Base-by-base conservation (phyloP, 92 coral and sea anemone genomes). In the Epizoanthus rinbou region DNA sequence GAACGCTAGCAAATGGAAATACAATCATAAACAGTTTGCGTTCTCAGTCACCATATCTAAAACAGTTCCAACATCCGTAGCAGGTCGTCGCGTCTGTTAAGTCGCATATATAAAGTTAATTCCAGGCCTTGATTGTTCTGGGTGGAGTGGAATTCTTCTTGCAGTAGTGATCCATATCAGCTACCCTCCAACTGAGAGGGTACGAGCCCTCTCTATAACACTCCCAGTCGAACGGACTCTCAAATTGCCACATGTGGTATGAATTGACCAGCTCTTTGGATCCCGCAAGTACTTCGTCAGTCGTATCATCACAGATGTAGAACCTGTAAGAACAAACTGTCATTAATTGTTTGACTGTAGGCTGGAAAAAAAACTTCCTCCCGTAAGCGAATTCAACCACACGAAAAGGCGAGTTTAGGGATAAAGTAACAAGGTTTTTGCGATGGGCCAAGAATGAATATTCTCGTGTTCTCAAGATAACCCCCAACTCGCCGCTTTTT, bases 141-240 rank as follows among this genome's bases (percentile, higher is more conserved):
- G 83, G 87, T 59, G 72, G 82, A 6, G 83, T 52, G 8, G 57
- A 47, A 18, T 63, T 84, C 25, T 64, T 76, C 24, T 74, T 63
- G n/a, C 79, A 64, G 72, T 37, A 74, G 35, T 25, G 60, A 65
- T 84, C 87, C 69, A 84, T 84, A 57, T 84, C 83, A 3, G 74
- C 68, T 6, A 84, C 82, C 7, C 15, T 23, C 87, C 87, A 84
- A 3, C 60, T 35, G 7, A 84, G 82, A 10, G 87, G 87, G 39
- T 84, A 84, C 19, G 47, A 60, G 16, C 87, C 87, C 41, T 74
- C 81, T 39, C 73, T 59, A 17, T 59, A 84, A 3, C 80, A 47
- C 47, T 74, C 72, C 87, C 87, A 84, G 74, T 74, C 82, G 64
- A 84, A 84, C 45, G 69, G 74, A 24, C 81, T 73, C 74, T 84